Evolutionary conservation across 2,888 invertebrate species (phyloP).

Genomic region (Syritta pipiens): DNA sequence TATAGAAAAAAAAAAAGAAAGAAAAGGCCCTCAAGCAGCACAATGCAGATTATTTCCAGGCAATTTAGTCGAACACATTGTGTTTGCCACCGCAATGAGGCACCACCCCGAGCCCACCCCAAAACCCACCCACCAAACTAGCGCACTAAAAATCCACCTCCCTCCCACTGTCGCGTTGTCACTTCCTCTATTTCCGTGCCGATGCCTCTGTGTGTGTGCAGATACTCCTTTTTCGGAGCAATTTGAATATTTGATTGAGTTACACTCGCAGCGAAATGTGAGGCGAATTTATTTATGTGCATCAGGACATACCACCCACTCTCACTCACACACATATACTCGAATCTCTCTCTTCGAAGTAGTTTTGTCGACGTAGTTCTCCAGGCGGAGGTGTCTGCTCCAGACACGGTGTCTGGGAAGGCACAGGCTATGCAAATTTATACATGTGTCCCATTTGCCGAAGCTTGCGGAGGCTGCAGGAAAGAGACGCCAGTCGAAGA

Average conservation of each 20-base stretch:
- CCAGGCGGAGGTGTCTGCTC: constrained; percentile 36
- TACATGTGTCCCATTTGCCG: constrained; percentile 30
- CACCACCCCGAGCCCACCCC: constrained; percentile 22
- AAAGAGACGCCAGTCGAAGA: background rate
- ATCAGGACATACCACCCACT: constrained; percentile 25
- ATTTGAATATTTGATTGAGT: constrained; percentile 70
- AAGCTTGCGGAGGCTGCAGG: background rate
- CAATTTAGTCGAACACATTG: constrained; percentile 62
- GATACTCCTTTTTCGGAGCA: constrained; percentile 28
- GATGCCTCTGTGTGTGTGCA: background rate
- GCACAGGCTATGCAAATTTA: constrained; percentile 47
- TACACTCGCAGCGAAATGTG: constrained; percentile 60
- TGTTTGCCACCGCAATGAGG: constrained; percentile 59
- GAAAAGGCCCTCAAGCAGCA: constrained; percentile 35
- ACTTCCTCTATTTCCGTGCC: constrained; percentile 1
- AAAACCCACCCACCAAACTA: too few relatives aligned
- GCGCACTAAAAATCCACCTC: too few relatives aligned
- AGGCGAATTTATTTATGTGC: constrained; percentile 61
- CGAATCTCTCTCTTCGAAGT: background rate
- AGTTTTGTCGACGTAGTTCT: constrained; percentile 16
- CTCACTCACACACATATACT: background rate
- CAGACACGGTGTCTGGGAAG: constrained; percentile 58
- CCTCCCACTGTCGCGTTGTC: too few relatives aligned
- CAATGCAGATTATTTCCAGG: constrained; percentile 68
- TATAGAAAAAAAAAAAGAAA: constrained; percentile 18